A percentile compares a stretch with the other conserved stretches of the same genome.
These are phyloP conservation scores for Paratilapia polleni DNA, from an alignment of 2,113 vertebrate species.

Conservation along the genomic window DNA sequence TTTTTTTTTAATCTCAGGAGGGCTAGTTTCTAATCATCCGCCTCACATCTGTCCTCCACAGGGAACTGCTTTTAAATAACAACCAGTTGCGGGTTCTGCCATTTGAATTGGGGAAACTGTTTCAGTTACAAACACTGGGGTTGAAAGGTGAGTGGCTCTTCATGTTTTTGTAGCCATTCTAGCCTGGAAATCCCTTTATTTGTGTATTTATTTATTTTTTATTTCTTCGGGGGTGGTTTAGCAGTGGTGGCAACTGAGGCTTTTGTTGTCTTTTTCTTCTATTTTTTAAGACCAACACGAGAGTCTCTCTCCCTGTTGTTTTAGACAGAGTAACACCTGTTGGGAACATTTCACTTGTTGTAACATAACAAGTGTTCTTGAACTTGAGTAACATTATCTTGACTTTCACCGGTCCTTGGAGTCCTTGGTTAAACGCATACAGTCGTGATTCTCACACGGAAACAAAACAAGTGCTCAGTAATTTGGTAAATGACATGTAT, in stretches of 20 bases:
- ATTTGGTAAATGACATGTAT: not conserved
- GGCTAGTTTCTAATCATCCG: constrained; percentile 21
- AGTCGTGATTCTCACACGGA: not conserved
- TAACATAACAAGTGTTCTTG: not conserved
- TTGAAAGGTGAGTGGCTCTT: constrained; percentile 90
- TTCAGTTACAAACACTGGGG: constrained; percentile 99
- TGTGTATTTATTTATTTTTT: not conserved
- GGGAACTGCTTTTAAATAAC: constrained; percentile 99
- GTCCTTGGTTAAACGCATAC: not conserved
- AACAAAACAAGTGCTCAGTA: not conserved
- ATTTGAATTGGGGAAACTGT: constrained; percentile 99
- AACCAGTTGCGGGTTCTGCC: constrained; percentile 99
- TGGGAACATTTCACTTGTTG: not conserved
- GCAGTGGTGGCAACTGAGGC: not conserved
- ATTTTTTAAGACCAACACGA: not conserved
- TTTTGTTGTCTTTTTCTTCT: not conserved
- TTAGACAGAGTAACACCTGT: not conserved
- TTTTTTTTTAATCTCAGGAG: not conserved
- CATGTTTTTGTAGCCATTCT: constrained; percentile 28
- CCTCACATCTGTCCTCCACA: constrained; percentile 71
- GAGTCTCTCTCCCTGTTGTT: not conserved
- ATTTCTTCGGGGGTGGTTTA: not conserved
- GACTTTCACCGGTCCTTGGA: not conserved
- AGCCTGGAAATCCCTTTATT: constrained; percentile 37
- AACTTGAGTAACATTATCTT: not conserved